Evolutionary conservation across 1,140 invertebrate species (phyloP), one percentile per base, ranked within the genome.

Genomic region (Diuraphis noxia): DNA sequence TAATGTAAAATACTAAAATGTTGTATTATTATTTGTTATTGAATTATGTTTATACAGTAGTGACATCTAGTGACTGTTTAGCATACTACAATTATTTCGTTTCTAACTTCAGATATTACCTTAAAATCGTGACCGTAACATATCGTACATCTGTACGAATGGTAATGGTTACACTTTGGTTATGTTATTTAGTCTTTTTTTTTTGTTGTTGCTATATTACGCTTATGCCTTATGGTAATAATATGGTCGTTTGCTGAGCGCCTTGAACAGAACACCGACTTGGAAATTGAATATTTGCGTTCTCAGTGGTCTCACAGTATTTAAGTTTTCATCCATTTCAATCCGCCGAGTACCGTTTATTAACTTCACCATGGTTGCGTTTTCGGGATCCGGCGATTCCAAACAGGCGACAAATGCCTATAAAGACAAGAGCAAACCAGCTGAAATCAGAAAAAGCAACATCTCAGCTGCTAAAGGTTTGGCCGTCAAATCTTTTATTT

Each of bases 381-480:
- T 91, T 91, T 91, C 89, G 43, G 89, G 89, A 91, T 91, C 89
- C 19, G 89, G 89, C 1, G 89, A 91, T 91, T 91, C 89, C 43
- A 91, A 91, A 82, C 89, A 91, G 30, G 89, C 77, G 17, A 91
- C 89, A 1, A 91, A 91, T 21, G 89, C 91, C 52, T 92, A 92
- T 52, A 91, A 92, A 81, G 92, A 92, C 82, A 92, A 92, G 89
- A 92, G 85, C 19, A 93, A 92, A 88, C 91, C 92, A 23, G 92
- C 92, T 34, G 91, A 92, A 87, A 92, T 93, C 49, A 46, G 92
- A 91, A 92, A 77, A 92, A 99, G 98, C 93, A 99, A 99, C 94
- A 99, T 99, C 92, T 96, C 96, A 94, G 99, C 99, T 92, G 99
- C 98, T 41, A 99, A 99, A 97, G 98, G 98, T 99, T 95, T 84